Evolutionary conservation across 2,888 invertebrate genomes (phyloP).

Genomic region (Drosophila longiperda): DNA sequence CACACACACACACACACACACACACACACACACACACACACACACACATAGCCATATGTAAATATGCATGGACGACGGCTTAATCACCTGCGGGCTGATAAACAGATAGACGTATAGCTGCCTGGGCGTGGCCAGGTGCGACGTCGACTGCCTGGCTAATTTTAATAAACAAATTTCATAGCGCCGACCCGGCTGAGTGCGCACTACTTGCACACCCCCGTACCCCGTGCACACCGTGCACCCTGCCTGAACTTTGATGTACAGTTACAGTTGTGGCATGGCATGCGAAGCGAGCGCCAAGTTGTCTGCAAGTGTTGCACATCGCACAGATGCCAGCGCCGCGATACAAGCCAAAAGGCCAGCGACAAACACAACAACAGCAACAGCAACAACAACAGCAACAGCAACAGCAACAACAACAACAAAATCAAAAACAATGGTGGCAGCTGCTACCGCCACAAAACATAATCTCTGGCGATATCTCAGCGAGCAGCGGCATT

Average conservation of each 20-base stretch:
- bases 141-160: slow-evolving; percentile 67
- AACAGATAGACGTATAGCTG: slow-evolving; percentile 47
- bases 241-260: slow-evolving; percentile 42
- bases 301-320: slow-evolving; percentile 80
- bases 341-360: slow-evolving; percentile 80
- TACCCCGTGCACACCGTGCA: slow-evolving; percentile 2
- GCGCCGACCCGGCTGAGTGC: slow-evolving; percentile 24
- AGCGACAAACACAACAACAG: slow-evolving; percentile 38
- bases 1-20: slow-evolving; percentile 17
- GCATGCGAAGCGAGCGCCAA: slow-evolving; percentile 65
- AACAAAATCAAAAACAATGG: slow-evolving; percentile 75
- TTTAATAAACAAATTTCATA: slow-evolving; percentile 77
- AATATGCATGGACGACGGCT: slow-evolving; percentile 62
- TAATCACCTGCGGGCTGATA: slow-evolving; percentile 81
- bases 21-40: slow-evolving; percentile 16
- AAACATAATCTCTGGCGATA: slow-evolving; percentile 80
- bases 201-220: slow-evolving; percentile 19
- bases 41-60: slow-evolving; percentile 28
- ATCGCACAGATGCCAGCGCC: slow-evolving; percentile 79
- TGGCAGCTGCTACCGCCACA: slow-evolving; percentile 80
- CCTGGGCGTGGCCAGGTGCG: slow-evolving; percentile 59
- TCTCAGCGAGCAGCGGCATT: slow-evolving; percentile 72
- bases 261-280: slow-evolving; percentile 49
- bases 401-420: slow-evolving; percentile 29
- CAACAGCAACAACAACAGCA: slow-evolving; percentile 64